phyloP scores from a whole-genome alignment of 2,113 vertebrate genomes.

The Neoarius graeffei region DNA sequence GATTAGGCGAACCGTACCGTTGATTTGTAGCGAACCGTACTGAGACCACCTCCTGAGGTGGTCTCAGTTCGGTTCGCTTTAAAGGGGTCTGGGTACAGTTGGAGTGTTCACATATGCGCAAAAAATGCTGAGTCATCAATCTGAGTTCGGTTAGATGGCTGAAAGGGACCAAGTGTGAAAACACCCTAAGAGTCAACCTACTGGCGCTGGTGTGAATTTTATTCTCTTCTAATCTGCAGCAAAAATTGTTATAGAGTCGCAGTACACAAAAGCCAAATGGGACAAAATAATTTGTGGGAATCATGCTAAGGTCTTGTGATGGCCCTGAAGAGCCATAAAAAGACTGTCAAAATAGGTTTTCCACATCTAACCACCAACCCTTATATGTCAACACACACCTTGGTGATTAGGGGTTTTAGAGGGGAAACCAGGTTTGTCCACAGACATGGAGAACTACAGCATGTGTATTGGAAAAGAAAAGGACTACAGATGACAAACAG shows the following conservation, averaged over 20 bases:
- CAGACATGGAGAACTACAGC: neutral
- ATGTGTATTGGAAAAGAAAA: neutral
- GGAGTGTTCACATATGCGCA: too few species aligned
- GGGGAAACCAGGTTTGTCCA: neutral
- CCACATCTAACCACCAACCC: conserved; percentile 7
- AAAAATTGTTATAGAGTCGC: conserved; percentile 35
- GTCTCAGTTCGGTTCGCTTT: too few species aligned
- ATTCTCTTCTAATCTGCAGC: conserved; percentile 75
- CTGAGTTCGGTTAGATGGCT: too few species aligned
- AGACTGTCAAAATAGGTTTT: neutral
- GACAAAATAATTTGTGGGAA: neutral
- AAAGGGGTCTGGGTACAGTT: too few species aligned
- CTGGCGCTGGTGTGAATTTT: conserved; percentile 74
- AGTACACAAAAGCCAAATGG: neutral
- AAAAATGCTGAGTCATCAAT: too few species aligned
- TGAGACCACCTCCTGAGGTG: too few species aligned
- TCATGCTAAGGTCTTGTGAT: neutral
- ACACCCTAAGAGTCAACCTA: too few species aligned
- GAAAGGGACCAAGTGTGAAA: too few species aligned
- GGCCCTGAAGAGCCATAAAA: neutral
- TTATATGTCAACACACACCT: neutral
- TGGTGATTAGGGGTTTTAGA: neutral
- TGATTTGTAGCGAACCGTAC: too few species aligned
- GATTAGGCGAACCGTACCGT: too few species aligned
- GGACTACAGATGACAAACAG: neutral